Evolutionary conservation across 2,797 vertebrate species (phyloP).

Genomic region (Chaenodraco wilsoni): DNA sequence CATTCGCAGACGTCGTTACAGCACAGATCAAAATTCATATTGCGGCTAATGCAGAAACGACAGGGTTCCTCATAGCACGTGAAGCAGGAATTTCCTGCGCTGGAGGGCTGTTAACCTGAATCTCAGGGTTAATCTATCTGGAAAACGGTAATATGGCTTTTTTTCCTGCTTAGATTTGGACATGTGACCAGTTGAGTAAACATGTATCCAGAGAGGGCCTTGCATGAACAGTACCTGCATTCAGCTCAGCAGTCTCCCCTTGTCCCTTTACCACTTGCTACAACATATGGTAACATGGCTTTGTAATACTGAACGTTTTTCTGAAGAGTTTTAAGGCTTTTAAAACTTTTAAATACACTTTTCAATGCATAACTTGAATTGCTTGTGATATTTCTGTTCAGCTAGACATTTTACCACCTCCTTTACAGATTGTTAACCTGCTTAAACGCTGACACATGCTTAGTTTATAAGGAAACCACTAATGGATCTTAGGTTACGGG

Average conservation of each 20-base stretch:
- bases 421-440: slow-evolving; percentile 35
- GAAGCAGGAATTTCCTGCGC: slow-evolving; percentile 76
- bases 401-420: slow-evolving; percentile 35
- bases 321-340: slow-evolving; percentile 19
- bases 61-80: slow-evolving; percentile 55
- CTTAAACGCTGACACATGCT: slow-evolving; percentile 58
- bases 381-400: slow-evolving; percentile 9
- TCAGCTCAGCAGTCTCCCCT: slow-evolving; percentile 69
- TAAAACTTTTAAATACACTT: slow-evolving; percentile 24
- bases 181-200: slow-evolving; percentile 81
- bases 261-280: slow-evolving; percentile 57
- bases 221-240: slow-evolving; percentile 82
- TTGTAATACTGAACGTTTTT: slow-evolving; percentile 31
- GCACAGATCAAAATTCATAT: slow-evolving; percentile 54
- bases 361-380: slow-evolving; percentile 30
- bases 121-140: slow-evolving; percentile 81
- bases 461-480: slow-evolving; percentile 75
- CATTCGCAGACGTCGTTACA: slow-evolving; percentile 41
- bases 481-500: slow-evolving; percentile 72
- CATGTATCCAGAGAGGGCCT: slow-evolving; percentile 69
- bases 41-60: slow-evolving; percentile 37
- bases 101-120: slow-evolving; percentile 79
- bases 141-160: slow-evolving; percentile 72
- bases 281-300: slow-evolving; percentile 39
- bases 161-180: slow-evolving; percentile 63